Evolutionary conservation across 2,888 invertebrate genomes (phyloP).

Genomic region (Caenorhabditis sp.): DNA sequence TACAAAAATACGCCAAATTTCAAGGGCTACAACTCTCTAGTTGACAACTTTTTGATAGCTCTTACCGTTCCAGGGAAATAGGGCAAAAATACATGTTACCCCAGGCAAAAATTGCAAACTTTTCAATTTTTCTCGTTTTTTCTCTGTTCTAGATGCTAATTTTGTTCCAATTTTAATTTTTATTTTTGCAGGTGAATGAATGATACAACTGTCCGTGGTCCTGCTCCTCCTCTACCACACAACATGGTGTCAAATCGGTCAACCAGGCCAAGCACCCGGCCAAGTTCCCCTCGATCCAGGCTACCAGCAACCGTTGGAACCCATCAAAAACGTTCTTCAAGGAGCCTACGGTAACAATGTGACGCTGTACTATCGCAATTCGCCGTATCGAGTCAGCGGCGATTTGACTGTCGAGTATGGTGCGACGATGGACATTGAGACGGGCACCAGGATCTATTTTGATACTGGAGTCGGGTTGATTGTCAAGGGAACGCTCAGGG

Average conservation of each 20-base stretch:
- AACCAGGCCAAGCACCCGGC: constrained; percentile 62
- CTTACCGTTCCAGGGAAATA: no score
- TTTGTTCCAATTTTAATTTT: no score
- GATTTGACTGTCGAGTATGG: constrained; percentile 84
- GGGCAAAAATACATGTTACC: no score
- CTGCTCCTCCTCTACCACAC: constrained; percentile 42
- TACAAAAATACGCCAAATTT: no score
- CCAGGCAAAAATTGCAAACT: no score
- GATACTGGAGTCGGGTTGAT: constrained; percentile 95
- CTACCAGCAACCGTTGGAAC: constrained; percentile 63
- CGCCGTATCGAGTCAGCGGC: constrained; percentile 73
- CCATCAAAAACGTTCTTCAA: constrained; percentile 77
- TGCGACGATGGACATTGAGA: constrained; percentile 91
- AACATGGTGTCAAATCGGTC: constrained; percentile 59
- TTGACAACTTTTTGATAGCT: no score
- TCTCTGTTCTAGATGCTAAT: no score
- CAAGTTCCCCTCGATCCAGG: constrained; percentile 66
- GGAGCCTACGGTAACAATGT: constrained; percentile 80
- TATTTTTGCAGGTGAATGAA: constrained; percentile 61
- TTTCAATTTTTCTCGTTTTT: not conserved
- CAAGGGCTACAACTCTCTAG: no score
- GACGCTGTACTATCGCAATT: constrained; percentile 80
- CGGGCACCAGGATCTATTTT: constrained; percentile 93
- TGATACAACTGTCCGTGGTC: constrained; percentile 39
- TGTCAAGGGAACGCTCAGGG: constrained; percentile 92